A percentile compares a stretch with the other conserved stretches of the same genome.
Evolutionary conservation across 2,113 vertebrate genomes (phyloP).

Genomic region (Phalacrocorax carbo): DNA sequence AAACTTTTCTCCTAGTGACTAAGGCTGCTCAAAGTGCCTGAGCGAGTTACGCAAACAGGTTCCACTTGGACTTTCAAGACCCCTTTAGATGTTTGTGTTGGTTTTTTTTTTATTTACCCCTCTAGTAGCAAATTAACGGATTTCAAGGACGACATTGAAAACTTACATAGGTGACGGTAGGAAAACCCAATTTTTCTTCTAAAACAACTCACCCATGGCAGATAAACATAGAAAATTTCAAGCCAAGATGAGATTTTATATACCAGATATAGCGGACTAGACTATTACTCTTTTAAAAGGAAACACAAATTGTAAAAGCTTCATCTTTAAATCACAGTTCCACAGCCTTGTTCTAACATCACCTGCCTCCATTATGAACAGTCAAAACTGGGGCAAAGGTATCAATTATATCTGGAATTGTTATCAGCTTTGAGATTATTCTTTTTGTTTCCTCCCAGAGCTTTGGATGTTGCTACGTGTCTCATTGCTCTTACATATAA

Average conservation of each 20-base stretch:
- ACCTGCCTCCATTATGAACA: neutral
- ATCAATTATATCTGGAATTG: neutral
- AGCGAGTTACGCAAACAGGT: fast-evolving
- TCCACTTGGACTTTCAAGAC: neutral
- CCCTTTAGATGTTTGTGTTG: neutral
- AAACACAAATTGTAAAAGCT: neutral
- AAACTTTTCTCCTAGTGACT: neutral
- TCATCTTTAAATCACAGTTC: neutral
- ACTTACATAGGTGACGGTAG: too few species aligned
- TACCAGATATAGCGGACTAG: fast-evolving
- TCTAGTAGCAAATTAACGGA: too few species aligned
- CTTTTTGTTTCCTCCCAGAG: neutral
- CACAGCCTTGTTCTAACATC: neutral
- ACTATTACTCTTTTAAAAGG: neutral
- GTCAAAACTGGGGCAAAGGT: neutral
- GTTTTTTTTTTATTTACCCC: neutral
- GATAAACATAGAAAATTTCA: neutral
- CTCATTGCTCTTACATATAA: neutral
- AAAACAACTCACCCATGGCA: neutral
- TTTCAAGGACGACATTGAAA: neutral
- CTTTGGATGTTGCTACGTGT: neutral
- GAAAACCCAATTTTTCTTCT: neutral
- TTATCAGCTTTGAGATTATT: neutral
- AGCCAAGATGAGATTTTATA: neutral
- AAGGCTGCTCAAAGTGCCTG: neutral